A percentile compares a stretch with the other conserved stretches of the same genome.
phyloP scores from a whole-genome alignment of 1,140 invertebrate genomes.

The Drosophila dunni region DNA sequence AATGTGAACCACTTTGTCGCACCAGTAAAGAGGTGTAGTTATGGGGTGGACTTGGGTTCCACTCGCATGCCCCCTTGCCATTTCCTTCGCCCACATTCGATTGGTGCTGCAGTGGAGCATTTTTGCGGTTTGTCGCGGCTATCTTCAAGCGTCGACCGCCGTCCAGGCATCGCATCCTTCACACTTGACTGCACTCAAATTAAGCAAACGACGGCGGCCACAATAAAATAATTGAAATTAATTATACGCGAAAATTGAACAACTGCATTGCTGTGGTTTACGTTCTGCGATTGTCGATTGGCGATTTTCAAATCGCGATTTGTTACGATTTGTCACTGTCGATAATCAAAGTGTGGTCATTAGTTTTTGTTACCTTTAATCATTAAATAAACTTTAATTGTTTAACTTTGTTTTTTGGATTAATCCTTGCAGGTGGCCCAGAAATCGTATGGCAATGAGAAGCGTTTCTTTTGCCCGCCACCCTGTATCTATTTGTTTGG shows the following conservation, averaged over 20 bases:
- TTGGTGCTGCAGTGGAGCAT: constrained; percentile 45
- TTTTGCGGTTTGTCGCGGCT: constrained; percentile 62
- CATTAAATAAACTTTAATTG: constrained; percentile 34
- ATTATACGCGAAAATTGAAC: constrained; percentile 76
- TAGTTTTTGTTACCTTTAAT: constrained; percentile 10
- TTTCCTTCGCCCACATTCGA: constrained; percentile 5
- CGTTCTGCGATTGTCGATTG: background rate
- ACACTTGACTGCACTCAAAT: constrained; percentile 78
- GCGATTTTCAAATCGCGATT: constrained; percentile 14
- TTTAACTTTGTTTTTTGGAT: constrained; percentile 18
- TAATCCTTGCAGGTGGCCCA: constrained; percentile 90
- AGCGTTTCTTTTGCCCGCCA: constrained; percentile 99
- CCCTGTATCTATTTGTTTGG: constrained; percentile 99
- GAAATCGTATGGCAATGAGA: constrained; percentile 99
- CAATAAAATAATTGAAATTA: constrained; percentile 83
- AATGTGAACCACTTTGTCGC: no score
- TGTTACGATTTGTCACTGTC: constrained; percentile 66
- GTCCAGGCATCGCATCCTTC: constrained; percentile 75
- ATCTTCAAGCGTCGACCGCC: constrained; percentile 67
- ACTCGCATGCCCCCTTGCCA: background rate
- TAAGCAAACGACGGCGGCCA: constrained; percentile 69
- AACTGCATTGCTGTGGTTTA: constrained; percentile 77
- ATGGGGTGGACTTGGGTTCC: background rate
- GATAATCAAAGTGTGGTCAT: constrained; percentile 46
- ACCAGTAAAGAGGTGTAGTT: background rate